These are phyloP conservation scores for Chelon labrosus DNA, from an alignment of 2,797 vertebrate genomes.

Conservation along the genomic window DNA sequence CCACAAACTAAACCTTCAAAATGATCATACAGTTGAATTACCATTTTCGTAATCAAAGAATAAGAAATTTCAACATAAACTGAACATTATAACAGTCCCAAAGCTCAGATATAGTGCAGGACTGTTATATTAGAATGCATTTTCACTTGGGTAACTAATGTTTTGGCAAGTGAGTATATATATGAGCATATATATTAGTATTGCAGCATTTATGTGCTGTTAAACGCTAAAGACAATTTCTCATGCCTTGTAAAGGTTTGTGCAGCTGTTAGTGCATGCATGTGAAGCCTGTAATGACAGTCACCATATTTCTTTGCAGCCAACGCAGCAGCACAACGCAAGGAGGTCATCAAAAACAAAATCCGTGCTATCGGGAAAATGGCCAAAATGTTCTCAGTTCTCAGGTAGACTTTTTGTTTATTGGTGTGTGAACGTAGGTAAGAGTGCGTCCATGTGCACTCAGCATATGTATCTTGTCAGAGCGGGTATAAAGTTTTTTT, in stretches of 20 bases:
- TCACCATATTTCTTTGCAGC: slow-evolving; percentile 69
- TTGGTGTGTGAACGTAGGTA: neutral
- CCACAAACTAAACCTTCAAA: too few species aligned
- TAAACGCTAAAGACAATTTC: neutral
- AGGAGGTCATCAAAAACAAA: slow-evolving; percentile 90
- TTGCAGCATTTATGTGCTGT: neutral
- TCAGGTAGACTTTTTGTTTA: slow-evolving; percentile 80
- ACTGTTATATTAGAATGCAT: too few species aligned
- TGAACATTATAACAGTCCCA: too few species aligned
- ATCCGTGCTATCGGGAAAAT: slow-evolving; percentile 90
- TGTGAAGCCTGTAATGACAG: neutral
- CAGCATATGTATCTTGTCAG: neutral
- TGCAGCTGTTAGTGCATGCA: neutral
- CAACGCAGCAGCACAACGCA: slow-evolving; percentile 87
- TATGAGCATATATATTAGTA: neutral
- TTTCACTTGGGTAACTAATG: too few species aligned
- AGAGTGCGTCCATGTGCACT: neutral
- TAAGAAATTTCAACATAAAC: too few species aligned
- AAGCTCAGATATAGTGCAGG: too few species aligned
- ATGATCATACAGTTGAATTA: too few species aligned
- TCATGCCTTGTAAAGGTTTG: neutral
- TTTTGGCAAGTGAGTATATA: too few species aligned
- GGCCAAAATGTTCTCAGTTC: slow-evolving; percentile 90
- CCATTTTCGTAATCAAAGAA: too few species aligned
- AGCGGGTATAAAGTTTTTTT: slow-evolving; percentile 17